These are phyloP conservation scores for Nautilus pompilius DNA, from an alignment of 1,140 invertebrate genomes.

Conservation along the genomic window DNA sequence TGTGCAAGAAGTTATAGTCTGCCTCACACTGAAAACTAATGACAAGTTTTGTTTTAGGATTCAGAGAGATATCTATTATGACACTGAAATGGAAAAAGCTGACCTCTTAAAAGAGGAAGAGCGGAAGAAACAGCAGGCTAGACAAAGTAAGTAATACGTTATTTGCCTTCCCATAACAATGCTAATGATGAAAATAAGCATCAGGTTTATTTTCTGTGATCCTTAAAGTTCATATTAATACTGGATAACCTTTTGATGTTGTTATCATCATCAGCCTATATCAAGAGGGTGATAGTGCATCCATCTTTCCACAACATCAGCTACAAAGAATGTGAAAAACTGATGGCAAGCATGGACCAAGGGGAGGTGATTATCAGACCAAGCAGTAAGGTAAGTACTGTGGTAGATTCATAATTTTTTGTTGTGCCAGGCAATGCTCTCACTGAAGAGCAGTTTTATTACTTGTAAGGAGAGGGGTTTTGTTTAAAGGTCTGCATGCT, in stretches of 20 bases:
- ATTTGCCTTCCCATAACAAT: not conserved
- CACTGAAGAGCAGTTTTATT: no score
- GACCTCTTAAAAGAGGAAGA: slow-evolving; percentile 78
- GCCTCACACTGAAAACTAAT: no score
- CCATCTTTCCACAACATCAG: slow-evolving; percentile 96
- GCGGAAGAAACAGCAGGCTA: slow-evolving; percentile 65
- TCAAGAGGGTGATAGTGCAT: slow-evolving; percentile 96
- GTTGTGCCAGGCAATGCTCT: no score
- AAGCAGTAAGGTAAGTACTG: slow-evolving; percentile 79
- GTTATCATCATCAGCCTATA: no score
- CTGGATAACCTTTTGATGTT: no score
- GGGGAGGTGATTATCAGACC: slow-evolving; percentile 95
- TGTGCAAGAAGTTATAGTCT: no score
- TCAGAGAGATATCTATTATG: slow-evolving; percentile 88
- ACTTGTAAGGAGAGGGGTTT: no score
- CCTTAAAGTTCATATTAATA: no score
- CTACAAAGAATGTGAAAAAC: slow-evolving; percentile 85
- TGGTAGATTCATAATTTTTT: no score
- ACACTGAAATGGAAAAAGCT: slow-evolving; percentile 79
- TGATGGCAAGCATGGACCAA: slow-evolving; percentile 88
- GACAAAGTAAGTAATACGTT: slow-evolving; percentile 42
- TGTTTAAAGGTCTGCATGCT: no score
- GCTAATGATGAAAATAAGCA: not conserved
- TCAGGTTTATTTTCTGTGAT: not conserved
- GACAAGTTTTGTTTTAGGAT: no score